Base-by-base conservation (phyloP, 2,797 vertebrate species). In the Pelodytes ibericus region DNA sequence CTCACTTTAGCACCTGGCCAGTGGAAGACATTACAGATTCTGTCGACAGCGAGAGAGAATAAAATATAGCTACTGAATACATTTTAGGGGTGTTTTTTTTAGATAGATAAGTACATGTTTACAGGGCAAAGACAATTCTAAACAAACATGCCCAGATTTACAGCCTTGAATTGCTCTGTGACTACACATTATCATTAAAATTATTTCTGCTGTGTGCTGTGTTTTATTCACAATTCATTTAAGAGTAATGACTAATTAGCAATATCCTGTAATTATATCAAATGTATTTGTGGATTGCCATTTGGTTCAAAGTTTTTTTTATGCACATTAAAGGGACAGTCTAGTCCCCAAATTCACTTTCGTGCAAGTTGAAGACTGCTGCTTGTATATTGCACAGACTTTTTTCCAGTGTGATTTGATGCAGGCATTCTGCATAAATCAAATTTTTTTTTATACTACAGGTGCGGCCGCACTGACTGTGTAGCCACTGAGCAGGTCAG, bases 1-100 rank as follows among this genome's bases (percentile, higher is more conserved):
- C 80, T 78, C 67, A 81, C 72, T 85, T 80, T 80, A 85, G 81
- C 84, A 85, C 85, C 84, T 85, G 85, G 82, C 84, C 81, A 82
- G 77, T 71, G 80, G 72, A 71, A 77, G 66, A 70, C 63, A 83
- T 69, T 79, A 57, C 77, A 79, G 57, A 51, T 62, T 69, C 47
- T 57, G 30, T 56, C 15, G 2, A 56, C 44, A 53, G 64, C 41
- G 20, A 53, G 49, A 22, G 20, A 53, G 49, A 53, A 24, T 5
- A 39, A 78, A 66, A 72, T 65, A 69, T n/a, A 61, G 66, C 51
- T 73, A 69, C 56, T 31, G 30, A 16, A n/a, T 61, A 53, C 56
- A 73, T 41, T 74, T 44, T 49, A 18, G 2, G 24, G 69, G 47
- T 1, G 44, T 16, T 73, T 69, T 16, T 73, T 69, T 62, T 60